A percentile compares a stretch with the other conserved stretches of the same genome.
phyloP scores from a whole-genome alignment of 1,140 invertebrate genomes.

The Magallana ariakensis region DNA sequence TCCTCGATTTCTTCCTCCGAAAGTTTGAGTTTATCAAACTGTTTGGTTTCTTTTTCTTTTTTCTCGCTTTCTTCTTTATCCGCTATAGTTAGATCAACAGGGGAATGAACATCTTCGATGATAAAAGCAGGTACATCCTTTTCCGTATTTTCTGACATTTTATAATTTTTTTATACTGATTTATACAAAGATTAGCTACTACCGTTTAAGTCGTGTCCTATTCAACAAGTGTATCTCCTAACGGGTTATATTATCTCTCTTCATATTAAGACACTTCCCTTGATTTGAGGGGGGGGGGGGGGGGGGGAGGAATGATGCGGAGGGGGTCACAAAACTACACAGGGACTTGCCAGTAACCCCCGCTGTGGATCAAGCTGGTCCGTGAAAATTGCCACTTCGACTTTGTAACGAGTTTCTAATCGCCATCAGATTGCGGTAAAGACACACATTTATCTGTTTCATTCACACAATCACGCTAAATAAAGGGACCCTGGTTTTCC shows the following conservation, averaged over 20 bases:
- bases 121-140: background rate
- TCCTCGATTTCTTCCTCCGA: constrained; percentile 61
- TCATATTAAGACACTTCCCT: background rate
- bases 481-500: background rate
- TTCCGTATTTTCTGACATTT: background rate
- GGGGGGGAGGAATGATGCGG: background rate
- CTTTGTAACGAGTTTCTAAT: constrained; percentile 36
- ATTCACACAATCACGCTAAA: constrained; percentile 29
- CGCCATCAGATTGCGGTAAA: constrained; percentile 25
- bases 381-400: background rate
- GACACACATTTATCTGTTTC: constrained; percentile 12
- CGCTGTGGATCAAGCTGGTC: constrained; percentile 25
- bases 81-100: background rate
- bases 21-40: constrained; percentile 27
- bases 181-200: background rate
- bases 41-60: constrained; percentile 17
- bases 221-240: background rate
- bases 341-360: background rate
- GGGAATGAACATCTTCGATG: background rate
- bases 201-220: background rate
- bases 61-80: background rate
- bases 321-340: constrained; percentile 29
- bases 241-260: background rate
- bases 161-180: background rate
- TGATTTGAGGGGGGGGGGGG: constrained; percentile 17